phyloP scores from a whole-genome alignment of 2,797 vertebrate genomes.

The Pipistrellus pipistrellus region DNA sequence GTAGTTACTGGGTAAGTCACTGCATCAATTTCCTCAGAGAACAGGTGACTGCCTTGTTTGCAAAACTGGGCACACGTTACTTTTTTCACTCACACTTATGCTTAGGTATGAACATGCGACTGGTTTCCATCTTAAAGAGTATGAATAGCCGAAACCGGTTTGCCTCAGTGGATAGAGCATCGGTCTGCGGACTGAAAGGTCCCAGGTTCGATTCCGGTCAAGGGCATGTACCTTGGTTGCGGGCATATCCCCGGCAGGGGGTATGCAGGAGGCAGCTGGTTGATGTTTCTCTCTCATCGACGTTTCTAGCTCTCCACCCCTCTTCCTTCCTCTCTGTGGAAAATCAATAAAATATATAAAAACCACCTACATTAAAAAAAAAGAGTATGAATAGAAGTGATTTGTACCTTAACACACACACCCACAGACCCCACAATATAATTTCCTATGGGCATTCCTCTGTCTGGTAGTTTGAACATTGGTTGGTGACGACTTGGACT shows the following conservation, averaged over 20 bases:
- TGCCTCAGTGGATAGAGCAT: too few species aligned
- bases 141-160: background rate
- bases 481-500: background rate
- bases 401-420: fast-evolving
- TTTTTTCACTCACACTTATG: background rate
- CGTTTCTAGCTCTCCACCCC: too few species aligned
- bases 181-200: too few species aligned
- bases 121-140: background rate
- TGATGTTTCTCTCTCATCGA: too few species aligned
- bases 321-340: too few species aligned
- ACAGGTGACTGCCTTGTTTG: background rate
- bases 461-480: background rate
- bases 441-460: background rate
- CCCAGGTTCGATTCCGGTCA: too few species aligned
- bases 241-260: too few species aligned
- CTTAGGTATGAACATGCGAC: background rate
- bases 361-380: too few species aligned
- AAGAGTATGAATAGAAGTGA: background rate
- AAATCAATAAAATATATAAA: too few species aligned
- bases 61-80: background rate
- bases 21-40: background rate
- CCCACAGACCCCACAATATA: background rate
- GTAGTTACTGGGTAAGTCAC: background rate
- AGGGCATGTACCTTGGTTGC: too few species aligned
- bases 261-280: too few species aligned